Conservation (phyloP, 2,113 vertebrate species). For the Entomyzon cyanotis region DNA sequence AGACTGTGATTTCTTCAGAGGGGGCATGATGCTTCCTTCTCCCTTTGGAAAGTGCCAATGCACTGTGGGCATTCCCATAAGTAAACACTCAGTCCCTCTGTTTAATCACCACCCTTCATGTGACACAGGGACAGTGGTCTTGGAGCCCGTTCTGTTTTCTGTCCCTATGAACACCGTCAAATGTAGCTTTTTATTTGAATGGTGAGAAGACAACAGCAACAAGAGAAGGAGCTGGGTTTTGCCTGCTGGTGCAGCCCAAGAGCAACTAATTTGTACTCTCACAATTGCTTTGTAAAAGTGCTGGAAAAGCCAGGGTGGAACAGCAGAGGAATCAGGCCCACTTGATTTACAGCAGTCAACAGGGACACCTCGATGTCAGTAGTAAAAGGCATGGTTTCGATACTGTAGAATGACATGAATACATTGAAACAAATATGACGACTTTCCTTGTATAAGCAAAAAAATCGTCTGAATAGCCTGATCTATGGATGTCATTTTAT, state of each 20-base stretch:
- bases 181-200: neutral
- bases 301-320: neutral
- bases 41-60: neutral
- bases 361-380: neutral
- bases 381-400: neutral
- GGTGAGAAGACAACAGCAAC: neutral
- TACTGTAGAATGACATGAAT: neutral
- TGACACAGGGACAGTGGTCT: neutral
- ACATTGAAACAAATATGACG: neutral
- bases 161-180: neutral
- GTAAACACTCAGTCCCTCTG: neutral
- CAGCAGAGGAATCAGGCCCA: neutral
- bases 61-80: slow-evolving; percentile 20
- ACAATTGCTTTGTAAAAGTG: neutral
- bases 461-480: neutral
- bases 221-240: neutral
- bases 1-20: neutral
- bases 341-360: neutral
- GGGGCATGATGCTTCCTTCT: neutral
- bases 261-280: neutral
- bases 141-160: neutral
- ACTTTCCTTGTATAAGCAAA: neutral
- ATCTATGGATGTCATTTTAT: neutral
- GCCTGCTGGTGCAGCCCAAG: neutral
- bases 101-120: neutral